Conservation (phyloP, 2,113 vertebrate species). For the Mobula birostris region DNA sequence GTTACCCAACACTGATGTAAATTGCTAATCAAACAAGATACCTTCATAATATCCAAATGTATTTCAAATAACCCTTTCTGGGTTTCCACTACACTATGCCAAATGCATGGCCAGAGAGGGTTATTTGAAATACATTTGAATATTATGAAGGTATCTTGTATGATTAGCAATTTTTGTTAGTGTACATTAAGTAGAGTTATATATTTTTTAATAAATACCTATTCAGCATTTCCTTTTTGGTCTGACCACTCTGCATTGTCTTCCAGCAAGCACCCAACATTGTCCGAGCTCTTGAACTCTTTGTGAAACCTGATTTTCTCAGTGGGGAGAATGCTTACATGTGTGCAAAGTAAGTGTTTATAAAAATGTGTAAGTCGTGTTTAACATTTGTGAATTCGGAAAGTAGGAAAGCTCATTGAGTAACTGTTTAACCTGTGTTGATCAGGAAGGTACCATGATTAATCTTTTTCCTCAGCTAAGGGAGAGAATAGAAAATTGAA, state of each 20-base stretch:
- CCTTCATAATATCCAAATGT: neutral
- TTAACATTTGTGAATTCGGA: neutral
- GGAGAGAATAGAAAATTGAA: neutral
- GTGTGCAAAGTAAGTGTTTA: conserved; percentile 78
- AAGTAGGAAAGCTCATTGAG: neutral
- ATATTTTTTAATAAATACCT: neutral
- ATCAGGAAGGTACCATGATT: neutral
- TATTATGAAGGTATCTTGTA: neutral
- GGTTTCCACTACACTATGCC: neutral
- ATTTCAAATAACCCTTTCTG: too few species aligned
- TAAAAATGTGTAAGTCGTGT: neutral
- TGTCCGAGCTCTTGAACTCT: conserved; percentile 78
- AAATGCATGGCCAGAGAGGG: too few species aligned
- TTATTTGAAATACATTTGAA: neutral
- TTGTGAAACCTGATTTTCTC: conserved; percentile 81
- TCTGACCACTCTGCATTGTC: conserved; percentile 29
- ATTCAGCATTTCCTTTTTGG: neutral
- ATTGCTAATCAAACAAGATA: neutral
- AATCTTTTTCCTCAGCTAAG: neutral
- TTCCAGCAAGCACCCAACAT: conserved; percentile 77
- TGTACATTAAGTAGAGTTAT: neutral
- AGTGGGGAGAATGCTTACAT: conserved; percentile 90
- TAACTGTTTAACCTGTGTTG: neutral
- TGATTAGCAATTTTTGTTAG: neutral
- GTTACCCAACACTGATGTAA: neutral